A percentile compares a stretch with the other conserved stretches of the same genome.
Evolutionary conservation across 2,113 vertebrate species (phyloP).

Genomic region (human): GRCh38 chr7:73521001-73521500

Average conservation of each 20-base stretch:
- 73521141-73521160: neutral
- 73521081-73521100: neutral
- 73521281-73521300: neutral
- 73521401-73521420: conserved; percentile 31
- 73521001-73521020: neutral
- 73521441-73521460: neutral
- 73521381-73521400: neutral
- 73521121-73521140: neutral
- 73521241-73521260: neutral
- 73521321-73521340: neutral
- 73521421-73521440: neutral
- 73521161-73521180: neutral
- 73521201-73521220: neutral
- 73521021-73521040: neutral
- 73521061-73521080: neutral
- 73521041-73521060: neutral
- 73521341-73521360: neutral
- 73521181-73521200: neutral
- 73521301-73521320: neutral
- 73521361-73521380: neutral
- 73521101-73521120: neutral
- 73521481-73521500: neutral
- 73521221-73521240: neutral
- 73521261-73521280: conserved; percentile 24
- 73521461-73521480: neutral